Evolutionary conservation across 2,797 vertebrate genomes (phyloP).

Genomic region (Sternarchorhynchus goeldii): DNA sequence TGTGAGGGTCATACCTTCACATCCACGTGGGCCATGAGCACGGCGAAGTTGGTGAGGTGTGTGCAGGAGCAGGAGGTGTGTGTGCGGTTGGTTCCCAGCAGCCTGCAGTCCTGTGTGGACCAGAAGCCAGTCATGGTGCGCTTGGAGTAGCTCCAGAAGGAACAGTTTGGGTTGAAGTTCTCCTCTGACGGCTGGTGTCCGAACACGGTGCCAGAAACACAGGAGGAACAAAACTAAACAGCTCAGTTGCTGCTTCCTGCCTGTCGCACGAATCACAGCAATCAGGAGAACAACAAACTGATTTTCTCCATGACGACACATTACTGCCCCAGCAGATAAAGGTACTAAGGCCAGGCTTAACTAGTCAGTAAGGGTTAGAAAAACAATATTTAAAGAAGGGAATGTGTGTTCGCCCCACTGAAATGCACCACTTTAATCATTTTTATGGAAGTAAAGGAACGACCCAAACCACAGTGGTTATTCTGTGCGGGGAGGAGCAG

Average conservation of each 20-base stretch:
- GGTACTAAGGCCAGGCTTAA: not conserved
- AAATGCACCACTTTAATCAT: conserved; percentile 5
- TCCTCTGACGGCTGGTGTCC: conserved; percentile 86
- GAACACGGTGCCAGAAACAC: conserved; percentile 10
- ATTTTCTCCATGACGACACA: conserved; percentile 23
- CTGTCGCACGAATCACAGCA: conserved; percentile 9
- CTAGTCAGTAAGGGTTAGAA: not conserved
- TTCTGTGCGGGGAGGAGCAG: no score
- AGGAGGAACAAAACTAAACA: not conserved
- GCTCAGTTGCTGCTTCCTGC: not conserved
- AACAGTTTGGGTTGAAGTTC: conserved; percentile 99
- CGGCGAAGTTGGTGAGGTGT: conserved; percentile 96
- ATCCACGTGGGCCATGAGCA: conserved; percentile 96
- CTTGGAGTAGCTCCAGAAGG: conserved; percentile 98
- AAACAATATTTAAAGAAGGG: not conserved
- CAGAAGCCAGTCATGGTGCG: conserved; percentile 92
- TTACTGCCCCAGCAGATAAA: not conserved
- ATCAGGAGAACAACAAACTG: conserved; percentile 17
- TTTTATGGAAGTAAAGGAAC: not conserved
- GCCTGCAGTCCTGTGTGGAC: conserved; percentile 95
- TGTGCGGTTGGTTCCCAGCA: conserved; percentile 89
- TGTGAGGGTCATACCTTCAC: conserved; percentile 81
- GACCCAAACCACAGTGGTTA: no score
- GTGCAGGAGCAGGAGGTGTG: conserved; percentile 97
- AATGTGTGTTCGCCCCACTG: not conserved